Evolutionary conservation across 2,113 vertebrate species (phyloP), one percentile per base, ranked within the genome.

Genomic region (Telmatochromis bifrenatus): DNA sequence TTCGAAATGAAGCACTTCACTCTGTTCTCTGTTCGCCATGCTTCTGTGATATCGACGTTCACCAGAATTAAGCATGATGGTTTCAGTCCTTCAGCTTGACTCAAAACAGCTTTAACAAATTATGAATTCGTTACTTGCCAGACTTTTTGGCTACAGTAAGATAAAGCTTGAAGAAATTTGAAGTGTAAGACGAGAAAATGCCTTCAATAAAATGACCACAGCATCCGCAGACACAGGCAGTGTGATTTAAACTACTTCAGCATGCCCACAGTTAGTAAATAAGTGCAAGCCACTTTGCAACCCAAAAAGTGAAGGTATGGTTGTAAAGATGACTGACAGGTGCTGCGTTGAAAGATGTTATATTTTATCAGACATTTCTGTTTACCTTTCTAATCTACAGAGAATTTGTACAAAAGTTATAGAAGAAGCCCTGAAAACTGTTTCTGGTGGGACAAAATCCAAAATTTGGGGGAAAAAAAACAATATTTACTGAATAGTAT

Each of bases 391-490:
- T 17, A 9, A 31, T 31, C 56, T 10, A 33, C 5, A 33, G 58
- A 62, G 28, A 60, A 60, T 31, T 10, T 31, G 15, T 31, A 33
- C 5, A 33, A 6, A 21, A 13, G 33, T 37, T 37, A n/a, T 37
- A 65, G 7, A 56, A 56, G 23, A 56, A 56, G 55, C 0, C 55
- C 55, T 28, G 23, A 56, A 8, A 56, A 28, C 7, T 28, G 0
- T 56, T 28, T 56, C 55, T 28, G 23, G 23, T 0, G 1, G 7
- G 23, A 56, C 23, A 56, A 56, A 56, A 56, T 28, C 23, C 23
- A 58, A 28, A 58, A 28, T 58, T 3, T 58, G 55, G 55, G 55
- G 7, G 0, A 56, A 56, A 1, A 55, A 37, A 10, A 9, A 0
- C 5, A 17, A 31, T 17, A 31, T 31, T 60, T 0, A 17, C 56